Base-by-base conservation (phyloP, 2,113 vertebrate species). In the Melierax canorus region DNA sequence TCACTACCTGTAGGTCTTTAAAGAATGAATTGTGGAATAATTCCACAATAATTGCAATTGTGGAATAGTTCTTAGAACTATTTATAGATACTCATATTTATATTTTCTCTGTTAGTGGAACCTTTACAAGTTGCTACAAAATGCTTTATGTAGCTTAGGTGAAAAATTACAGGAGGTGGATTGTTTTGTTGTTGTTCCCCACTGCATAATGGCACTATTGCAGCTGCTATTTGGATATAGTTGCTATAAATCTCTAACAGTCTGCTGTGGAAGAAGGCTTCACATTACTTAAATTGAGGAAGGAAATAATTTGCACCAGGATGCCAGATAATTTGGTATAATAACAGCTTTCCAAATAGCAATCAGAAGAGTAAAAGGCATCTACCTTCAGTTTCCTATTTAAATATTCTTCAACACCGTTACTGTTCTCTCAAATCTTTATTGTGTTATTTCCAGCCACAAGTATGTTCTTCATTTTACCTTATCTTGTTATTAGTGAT, bases 241-340 rank as follows among this genome's bases (percentile, higher is more conserved):
- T 86, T 82, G 55, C 87, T 80, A 53, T 86, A 76, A 92, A 90
- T 18, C 45, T 83, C 64, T 81, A 62, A 69, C 76, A 82, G 8
- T 78, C 60, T 95, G 36, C 60, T 51, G 13, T 73, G 46, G 67
- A 86, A 74, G 45, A 64, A 81, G 48, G 13, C 76, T 96, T 97
- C 63, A 32, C 51, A 46, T 96, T 96, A 89, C 73, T 93, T 94
- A 64, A 97, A 86, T 95, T 97, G 97, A 96, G 97, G 97, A 98
- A 98, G 97, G 97, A 98, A 98, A 92, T 97, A 80, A 89, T 96
- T 97, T 97, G 85, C 86, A 95, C 94, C 67, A 97, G 79, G 78
- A 92, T 94, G 84, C 71, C 56, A 94, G 91, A 89, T 96, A 94
- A 92, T 95, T 97, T 72, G 94, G 87, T 96, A 41, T 95, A 97